Conservation (phyloP, 2,888 invertebrate species). For the Tiliacea aurago region DNA sequence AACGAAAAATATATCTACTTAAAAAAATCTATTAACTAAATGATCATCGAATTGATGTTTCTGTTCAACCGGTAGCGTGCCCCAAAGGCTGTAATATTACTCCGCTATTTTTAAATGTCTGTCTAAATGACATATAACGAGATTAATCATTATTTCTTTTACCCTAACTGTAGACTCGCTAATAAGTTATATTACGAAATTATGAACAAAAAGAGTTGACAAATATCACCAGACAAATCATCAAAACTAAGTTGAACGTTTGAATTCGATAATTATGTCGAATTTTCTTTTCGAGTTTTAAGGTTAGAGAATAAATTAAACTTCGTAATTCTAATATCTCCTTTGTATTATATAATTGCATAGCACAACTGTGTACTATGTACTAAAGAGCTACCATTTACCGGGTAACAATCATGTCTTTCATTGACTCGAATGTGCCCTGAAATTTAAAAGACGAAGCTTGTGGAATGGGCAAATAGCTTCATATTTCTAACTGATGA, state of each 20-base stretch:
- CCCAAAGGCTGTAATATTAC: background rate
- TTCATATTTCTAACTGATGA: too few species aligned
- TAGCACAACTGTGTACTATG: too few species aligned
- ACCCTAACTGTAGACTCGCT: background rate
- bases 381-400: too few species aligned
- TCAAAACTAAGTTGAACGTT: background rate
- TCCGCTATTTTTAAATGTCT: constrained; percentile 8
- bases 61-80: background rate
- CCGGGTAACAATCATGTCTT: too few species aligned
- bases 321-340: background rate
- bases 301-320: background rate
- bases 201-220: background rate
- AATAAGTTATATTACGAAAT: background rate
- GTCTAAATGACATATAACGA: constrained; percentile 5
- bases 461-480: too few species aligned
- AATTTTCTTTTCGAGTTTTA: too few species aligned
- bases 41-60: background rate
- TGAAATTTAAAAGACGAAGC: too few species aligned
- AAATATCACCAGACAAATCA: background rate
- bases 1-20: background rate
- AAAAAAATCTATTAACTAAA: background rate
- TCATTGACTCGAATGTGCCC: too few species aligned
- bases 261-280: too few species aligned
- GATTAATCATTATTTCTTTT: constrained; percentile 17
- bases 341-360: too few species aligned